Conservation (phyloP, 2,113 vertebrate genomes). For the Chloebia gouldiae region DNA sequence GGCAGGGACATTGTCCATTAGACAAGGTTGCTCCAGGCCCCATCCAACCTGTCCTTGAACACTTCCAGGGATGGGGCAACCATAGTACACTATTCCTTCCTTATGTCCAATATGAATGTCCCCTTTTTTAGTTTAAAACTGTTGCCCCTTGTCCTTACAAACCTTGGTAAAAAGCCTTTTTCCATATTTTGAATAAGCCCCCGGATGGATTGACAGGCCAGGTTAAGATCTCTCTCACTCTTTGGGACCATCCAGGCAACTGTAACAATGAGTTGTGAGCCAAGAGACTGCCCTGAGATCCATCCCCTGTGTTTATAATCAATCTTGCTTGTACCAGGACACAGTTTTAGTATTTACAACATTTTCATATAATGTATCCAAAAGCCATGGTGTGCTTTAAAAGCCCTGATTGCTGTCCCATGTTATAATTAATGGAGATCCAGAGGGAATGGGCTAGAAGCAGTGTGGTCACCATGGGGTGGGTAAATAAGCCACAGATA, state of each 20-base stretch:
- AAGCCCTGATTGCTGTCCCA: background rate
- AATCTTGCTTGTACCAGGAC: background rate
- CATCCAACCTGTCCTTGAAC: background rate
- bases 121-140: background rate
- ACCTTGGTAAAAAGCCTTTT: background rate
- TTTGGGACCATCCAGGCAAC: background rate
- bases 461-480: background rate
- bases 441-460: background rate
- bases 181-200: background rate
- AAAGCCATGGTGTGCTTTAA: background rate
- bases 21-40: background rate
- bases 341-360: background rate
- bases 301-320: background rate
- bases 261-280: background rate
- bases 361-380: background rate
- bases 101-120: background rate
- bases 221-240: background rate
- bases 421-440: rapidly evolving
- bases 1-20: background rate
- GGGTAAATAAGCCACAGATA: background rate
- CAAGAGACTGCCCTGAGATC: background rate
- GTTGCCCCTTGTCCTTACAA: background rate
- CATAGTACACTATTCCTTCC: background rate
- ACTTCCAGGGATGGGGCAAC: background rate
- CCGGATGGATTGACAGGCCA: background rate